A percentile compares a stretch with the other conserved stretches of the same genome.
Conservation (phyloP, 2,113 vertebrate genomes). For the Argyrosomus japonicus region DNA sequence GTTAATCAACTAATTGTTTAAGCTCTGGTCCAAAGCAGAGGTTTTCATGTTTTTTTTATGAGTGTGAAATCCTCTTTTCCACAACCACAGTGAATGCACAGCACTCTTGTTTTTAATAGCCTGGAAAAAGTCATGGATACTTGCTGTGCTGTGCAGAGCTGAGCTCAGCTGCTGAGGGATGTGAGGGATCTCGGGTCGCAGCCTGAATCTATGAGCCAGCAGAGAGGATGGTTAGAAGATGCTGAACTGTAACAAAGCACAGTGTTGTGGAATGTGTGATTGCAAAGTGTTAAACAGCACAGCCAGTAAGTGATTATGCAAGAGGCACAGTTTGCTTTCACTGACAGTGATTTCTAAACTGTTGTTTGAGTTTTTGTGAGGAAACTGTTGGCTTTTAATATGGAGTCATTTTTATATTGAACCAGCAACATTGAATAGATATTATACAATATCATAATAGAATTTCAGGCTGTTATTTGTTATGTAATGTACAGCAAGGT, state of each 20-base stretch:
- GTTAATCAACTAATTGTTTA: background rate
- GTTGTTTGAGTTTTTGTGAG: background rate
- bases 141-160: constrained; percentile 54
- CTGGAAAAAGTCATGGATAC: constrained; percentile 25
- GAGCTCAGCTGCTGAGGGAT: constrained; percentile 72
- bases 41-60: background rate
- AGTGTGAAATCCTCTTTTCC: background rate
- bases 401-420: background rate
- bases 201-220: constrained; percentile 68
- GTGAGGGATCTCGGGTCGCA: constrained; percentile 45
- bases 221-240: constrained; percentile 25
- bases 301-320: constrained; percentile 4
- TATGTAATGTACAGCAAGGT: background rate
- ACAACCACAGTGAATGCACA: background rate
- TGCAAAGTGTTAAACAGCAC: constrained; percentile 2
- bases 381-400: background rate
- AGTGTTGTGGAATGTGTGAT: background rate
- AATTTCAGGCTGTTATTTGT: background rate
- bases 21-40: background rate
- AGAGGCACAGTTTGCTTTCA: background rate
- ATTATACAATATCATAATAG: background rate
- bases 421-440: background rate
- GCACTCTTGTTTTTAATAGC: constrained; percentile 29
- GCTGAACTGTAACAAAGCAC: constrained; percentile 2
- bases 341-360: background rate